A percentile compares a stretch with the other conserved stretches of the same genome.
Evolutionary conservation across 2,113 vertebrate genomes (phyloP).

Genomic region (Camelus bactrianus): DNA sequence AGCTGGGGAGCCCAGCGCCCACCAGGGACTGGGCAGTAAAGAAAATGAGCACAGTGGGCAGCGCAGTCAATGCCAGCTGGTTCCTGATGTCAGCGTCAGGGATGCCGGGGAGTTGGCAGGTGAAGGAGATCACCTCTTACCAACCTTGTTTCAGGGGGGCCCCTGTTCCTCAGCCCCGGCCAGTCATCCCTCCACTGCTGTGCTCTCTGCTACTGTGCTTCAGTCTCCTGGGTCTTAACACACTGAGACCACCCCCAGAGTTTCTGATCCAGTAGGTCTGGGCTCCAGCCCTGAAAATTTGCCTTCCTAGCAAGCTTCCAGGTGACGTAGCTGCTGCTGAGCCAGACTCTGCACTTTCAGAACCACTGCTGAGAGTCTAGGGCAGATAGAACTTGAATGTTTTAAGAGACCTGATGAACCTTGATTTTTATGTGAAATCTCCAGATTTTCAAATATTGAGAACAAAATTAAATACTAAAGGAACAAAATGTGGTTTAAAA

Average conservation of each 20-base stretch:
- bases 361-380: background rate
- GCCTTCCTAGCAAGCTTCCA: too few species aligned
- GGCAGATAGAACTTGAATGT: background rate
- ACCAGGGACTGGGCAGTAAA: background rate
- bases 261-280: too few species aligned
- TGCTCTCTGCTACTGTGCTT: background rate
- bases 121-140: background rate
- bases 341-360: background rate
- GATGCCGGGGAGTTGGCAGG: fast-evolving
- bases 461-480: background rate
- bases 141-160: background rate
- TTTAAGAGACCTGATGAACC: background rate
- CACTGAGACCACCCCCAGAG: too few species aligned
- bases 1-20: background rate
- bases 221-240: background rate
- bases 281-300: too few species aligned
- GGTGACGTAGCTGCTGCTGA: background rate
- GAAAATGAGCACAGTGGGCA: background rate
- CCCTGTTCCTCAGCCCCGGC: too few species aligned
- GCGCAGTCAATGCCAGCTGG: background rate
- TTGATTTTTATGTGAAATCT: background rate
- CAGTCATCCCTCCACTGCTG: fast-evolving
- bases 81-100: background rate
- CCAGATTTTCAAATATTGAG: conserved; percentile 1
- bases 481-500: background rate